phyloP scores from a whole-genome alignment of 2,113 vertebrate species.

The Lycocorax pyrrhopterus region DNA sequence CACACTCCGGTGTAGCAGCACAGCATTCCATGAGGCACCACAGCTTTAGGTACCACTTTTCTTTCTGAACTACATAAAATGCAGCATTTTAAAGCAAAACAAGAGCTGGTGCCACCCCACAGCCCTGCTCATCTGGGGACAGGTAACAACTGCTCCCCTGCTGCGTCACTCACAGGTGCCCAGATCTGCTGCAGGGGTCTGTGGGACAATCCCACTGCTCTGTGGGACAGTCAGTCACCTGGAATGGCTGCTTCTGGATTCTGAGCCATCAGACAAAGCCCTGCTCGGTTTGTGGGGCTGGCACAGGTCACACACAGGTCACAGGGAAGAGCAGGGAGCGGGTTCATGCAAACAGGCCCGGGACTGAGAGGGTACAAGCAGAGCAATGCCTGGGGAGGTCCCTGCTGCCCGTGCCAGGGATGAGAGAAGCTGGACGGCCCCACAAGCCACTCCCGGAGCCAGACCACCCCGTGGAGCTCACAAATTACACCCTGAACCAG shows the following conservation, averaged over 20 bases:
- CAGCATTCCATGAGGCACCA: not conserved
- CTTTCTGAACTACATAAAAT: not conserved
- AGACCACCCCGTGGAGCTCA: not conserved
- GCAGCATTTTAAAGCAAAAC: not conserved
- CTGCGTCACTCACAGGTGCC: not conserved
- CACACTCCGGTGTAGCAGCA: not conserved
- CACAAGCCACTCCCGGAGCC: not conserved
- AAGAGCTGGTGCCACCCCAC: not conserved
- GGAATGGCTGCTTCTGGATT: not conserved
- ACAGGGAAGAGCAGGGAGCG: not conserved
- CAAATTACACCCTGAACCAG: not conserved
- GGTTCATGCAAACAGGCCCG: not conserved
- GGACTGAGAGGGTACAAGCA: not conserved
- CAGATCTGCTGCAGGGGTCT: not conserved
- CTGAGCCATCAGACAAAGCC: not conserved
- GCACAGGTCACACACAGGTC: not conserved
- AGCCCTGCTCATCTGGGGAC: not conserved
- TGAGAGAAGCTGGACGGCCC: not conserved
- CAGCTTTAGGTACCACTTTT: not conserved
- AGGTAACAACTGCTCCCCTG: not conserved
- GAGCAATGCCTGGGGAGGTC: not conserved
- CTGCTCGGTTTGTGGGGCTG: not conserved
- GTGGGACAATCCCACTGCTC: not conserved
- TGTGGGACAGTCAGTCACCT: not conserved
- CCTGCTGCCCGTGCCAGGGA: not conserved